Percentiles rank a stretch among this genome's conserved stretches.
Evolutionary conservation across 2,797 vertebrate genomes (phyloP).

Genomic region (Esox masquinongy): DNA sequence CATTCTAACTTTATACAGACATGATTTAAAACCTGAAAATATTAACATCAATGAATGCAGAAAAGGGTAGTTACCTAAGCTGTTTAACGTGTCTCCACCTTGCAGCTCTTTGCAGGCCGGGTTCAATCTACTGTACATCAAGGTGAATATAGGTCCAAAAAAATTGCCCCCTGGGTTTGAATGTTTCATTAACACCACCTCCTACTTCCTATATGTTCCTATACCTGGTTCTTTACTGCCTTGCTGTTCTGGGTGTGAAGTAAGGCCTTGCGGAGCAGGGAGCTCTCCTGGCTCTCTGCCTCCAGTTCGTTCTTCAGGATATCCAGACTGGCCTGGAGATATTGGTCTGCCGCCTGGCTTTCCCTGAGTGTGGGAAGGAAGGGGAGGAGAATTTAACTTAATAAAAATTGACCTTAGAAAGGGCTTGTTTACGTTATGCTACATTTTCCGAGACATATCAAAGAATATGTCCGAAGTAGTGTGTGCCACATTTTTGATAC

Average conservation of each 20-base stretch:
- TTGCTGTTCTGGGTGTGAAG: slow-evolving; percentile 21
- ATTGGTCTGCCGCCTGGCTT: slow-evolving; percentile 29
- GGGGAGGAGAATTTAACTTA: background rate
- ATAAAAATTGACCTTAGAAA: too few species aligned
- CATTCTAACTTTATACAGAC: too few species aligned
- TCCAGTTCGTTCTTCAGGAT: slow-evolving; percentile 41
- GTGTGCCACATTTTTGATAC: too few species aligned
- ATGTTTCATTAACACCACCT: background rate
- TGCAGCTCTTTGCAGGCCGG: background rate
- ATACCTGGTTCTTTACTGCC: slow-evolving; percentile 36
- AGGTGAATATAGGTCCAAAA: background rate
- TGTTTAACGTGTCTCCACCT: background rate
- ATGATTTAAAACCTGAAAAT: background rate
- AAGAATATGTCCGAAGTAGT: too few species aligned
- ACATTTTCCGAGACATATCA: too few species aligned
- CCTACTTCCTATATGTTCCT: slow-evolving; percentile 21
- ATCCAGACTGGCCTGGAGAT: slow-evolving; percentile 41
- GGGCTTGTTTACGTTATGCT: too few species aligned
- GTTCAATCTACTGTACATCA: background rate
- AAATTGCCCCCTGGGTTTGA: background rate
- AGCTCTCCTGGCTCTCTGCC: slow-evolving; percentile 40
- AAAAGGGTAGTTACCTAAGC: background rate
- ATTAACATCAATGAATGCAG: background rate
- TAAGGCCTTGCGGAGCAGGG: slow-evolving; percentile 38
- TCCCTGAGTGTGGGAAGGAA: slow-evolving; percentile 41